Conservation (phyloP, 2,888 invertebrate species). For the Carcina quercana region DNA sequence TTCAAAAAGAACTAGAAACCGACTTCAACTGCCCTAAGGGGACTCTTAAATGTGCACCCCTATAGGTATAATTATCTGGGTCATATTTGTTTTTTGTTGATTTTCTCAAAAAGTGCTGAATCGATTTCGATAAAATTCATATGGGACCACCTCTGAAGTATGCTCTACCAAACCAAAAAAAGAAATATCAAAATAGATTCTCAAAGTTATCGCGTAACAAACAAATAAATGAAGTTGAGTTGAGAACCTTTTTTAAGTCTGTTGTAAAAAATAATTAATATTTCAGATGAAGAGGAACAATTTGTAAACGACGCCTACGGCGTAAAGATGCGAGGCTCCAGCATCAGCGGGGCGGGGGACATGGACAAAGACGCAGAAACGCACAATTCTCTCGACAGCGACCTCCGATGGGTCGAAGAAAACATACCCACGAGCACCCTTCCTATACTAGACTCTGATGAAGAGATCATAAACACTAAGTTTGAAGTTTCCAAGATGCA, state of each 20-base stretch:
- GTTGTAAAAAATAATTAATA: slow-evolving; percentile 2
- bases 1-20: too few relatives aligned
- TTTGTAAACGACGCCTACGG: slow-evolving; percentile 92
- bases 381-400: slow-evolving; percentile 51
- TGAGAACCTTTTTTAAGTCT: background rate
- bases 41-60: too few relatives aligned
- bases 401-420: slow-evolving; percentile 91
- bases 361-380: slow-evolving; percentile 21
- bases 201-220: too few relatives aligned
- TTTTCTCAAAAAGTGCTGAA: too few relatives aligned
- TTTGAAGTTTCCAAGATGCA: slow-evolving; percentile 94
- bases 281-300: slow-evolving; percentile 85
- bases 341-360: slow-evolving; percentile 41
- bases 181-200: too few relatives aligned
- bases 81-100: too few relatives aligned
- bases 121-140: too few relatives aligned
- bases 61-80: too few relatives aligned
- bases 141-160: too few relatives aligned
- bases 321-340: slow-evolving; percentile 80
- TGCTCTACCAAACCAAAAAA: too few relatives aligned
- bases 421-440: slow-evolving; percentile 88
- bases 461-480: slow-evolving; percentile 88
- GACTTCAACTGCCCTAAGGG: too few relatives aligned
- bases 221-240: background rate
- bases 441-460: slow-evolving; percentile 81